Evolutionary conservation across 2,888 invertebrate species (phyloP).

Genomic region (Ditula angustiorana): DNA sequence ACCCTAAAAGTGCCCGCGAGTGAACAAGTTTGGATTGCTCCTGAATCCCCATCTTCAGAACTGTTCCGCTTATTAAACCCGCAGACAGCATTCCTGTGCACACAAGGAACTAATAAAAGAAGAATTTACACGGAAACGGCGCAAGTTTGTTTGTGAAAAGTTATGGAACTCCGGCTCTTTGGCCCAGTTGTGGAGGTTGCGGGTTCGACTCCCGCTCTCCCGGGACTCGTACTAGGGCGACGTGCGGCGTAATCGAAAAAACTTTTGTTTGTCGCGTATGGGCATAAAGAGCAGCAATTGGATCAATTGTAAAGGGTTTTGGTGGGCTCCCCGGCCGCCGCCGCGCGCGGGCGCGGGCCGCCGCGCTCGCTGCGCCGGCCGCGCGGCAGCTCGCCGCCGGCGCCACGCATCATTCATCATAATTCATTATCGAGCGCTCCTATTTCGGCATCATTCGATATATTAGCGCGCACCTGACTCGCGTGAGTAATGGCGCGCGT

Average conservation of each 20-base stretch:
- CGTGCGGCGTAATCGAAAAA: neutral
- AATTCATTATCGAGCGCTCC: slow-evolving; percentile 6
- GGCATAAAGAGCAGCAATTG: no score
- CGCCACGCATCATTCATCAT: neutral
- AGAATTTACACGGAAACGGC: slow-evolving; percentile 10
- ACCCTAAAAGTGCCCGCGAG: neutral
- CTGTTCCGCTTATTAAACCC: slow-evolving; percentile 7
- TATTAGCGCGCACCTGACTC: slow-evolving; percentile 1
- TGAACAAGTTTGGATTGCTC: neutral
- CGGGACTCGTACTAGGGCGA: no score
- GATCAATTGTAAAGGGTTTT: no score
- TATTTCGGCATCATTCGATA: neutral
- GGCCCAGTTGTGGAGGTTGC: neutral
- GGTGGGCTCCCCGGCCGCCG: no score
- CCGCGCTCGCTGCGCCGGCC: no score
- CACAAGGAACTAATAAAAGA: slow-evolving; percentile 14
- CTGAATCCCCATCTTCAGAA: neutral
- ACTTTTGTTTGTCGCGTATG: neutral
- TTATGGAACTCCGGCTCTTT: neutral
- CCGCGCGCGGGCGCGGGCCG: no score
- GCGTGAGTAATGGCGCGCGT: neutral
- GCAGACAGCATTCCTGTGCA: slow-evolving; percentile 8
- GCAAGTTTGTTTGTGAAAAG: slow-evolving; percentile 16
- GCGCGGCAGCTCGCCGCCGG: neutral
- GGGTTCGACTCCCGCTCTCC: neutral